Percentiles rank a stretch among this genome's conserved stretches.
Evolutionary conservation across 2,113 vertebrate genomes (phyloP).

Genomic region (Phalacrocorax brasilianus): DNA sequence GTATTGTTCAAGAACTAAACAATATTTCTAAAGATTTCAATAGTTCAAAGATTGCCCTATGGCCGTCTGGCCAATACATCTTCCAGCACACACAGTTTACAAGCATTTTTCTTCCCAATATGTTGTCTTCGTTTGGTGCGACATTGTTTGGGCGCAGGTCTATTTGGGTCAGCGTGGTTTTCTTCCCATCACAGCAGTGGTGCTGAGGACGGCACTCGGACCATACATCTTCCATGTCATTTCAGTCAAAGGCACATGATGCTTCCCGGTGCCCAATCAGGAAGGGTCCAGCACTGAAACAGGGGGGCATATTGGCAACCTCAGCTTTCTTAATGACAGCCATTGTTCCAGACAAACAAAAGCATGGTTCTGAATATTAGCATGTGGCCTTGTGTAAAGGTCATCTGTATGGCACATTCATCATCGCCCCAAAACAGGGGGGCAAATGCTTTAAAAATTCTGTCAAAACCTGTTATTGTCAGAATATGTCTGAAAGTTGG

Average conservation of each 20-base stretch:
- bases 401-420: slow-evolving; percentile 79
- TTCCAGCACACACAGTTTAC: slow-evolving; percentile 77
- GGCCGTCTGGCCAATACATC: slow-evolving; percentile 81
- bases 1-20: slow-evolving; percentile 82
- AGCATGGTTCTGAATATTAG: slow-evolving; percentile 79
- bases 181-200: slow-evolving; percentile 83
- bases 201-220: slow-evolving; percentile 74
- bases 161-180: slow-evolving; percentile 82
- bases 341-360: slow-evolving; percentile 82
- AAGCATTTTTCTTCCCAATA: slow-evolving; percentile 87
- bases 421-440: slow-evolving; percentile 76
- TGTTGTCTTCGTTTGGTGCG: slow-evolving; percentile 84
- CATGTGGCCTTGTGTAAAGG: slow-evolving; percentile 74
- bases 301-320: slow-evolving; percentile 82
- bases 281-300: slow-evolving; percentile 65
- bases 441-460: slow-evolving; percentile 68
- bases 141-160: slow-evolving; percentile 81
- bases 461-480: slow-evolving; percentile 71
- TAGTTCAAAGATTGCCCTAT: slow-evolving; percentile 87
- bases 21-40: slow-evolving; percentile 87
- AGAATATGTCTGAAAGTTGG: slow-evolving; percentile 54
- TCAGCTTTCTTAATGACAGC: slow-evolving; percentile 78
- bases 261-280: slow-evolving; percentile 82
- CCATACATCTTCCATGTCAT: slow-evolving; percentile 88
- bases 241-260: slow-evolving; percentile 84